Conservation (phyloP, 2,888 invertebrate genomes). For the Masnerella sp. region DNA sequence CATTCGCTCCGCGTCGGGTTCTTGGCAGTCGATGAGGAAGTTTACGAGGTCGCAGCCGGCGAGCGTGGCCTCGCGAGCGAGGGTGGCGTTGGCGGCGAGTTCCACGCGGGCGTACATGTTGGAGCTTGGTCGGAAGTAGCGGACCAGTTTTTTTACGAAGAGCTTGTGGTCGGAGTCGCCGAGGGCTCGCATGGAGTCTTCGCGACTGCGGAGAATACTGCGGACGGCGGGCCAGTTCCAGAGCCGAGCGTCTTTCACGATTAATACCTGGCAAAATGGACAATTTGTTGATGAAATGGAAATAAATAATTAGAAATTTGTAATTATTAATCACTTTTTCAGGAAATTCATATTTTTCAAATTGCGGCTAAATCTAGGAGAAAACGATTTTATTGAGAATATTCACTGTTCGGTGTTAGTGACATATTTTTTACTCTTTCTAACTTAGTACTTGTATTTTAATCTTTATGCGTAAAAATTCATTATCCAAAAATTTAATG, state of each 20-base stretch:
- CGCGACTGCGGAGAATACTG: conserved; percentile 77
- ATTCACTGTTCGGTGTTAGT: too few species aligned
- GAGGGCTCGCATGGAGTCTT: conserved; percentile 80
- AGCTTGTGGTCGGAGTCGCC: conserved; percentile 83
- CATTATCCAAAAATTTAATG: too few species aligned
- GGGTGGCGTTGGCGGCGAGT: conserved; percentile 79
- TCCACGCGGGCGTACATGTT: conserved; percentile 93
- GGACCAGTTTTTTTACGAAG: conserved; percentile 87
- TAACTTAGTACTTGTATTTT: too few species aligned
- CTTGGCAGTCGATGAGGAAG: conserved; percentile 84
- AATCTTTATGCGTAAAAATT: too few species aligned
- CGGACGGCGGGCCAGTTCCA: conserved; percentile 97
- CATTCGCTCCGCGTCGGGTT: conserved; percentile 84
- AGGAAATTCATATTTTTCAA: too few species aligned
- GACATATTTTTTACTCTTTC: too few species aligned
- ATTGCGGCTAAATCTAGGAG: too few species aligned
- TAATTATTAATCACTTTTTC: too few species aligned
- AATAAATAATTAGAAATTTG: too few species aligned
- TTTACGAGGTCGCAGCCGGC: conserved; percentile 87
- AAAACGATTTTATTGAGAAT: too few species aligned
- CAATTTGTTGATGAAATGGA: too few species aligned
- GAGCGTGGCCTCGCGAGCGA: conserved; percentile 82
- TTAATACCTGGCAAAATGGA: conserved; percentile 88
- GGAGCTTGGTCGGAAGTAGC: conserved; percentile 92
- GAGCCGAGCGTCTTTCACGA: conserved; percentile 86